Base-by-base conservation (phyloP, 2,797 vertebrate genomes). In the Cyclopterus lumpus region DNA sequence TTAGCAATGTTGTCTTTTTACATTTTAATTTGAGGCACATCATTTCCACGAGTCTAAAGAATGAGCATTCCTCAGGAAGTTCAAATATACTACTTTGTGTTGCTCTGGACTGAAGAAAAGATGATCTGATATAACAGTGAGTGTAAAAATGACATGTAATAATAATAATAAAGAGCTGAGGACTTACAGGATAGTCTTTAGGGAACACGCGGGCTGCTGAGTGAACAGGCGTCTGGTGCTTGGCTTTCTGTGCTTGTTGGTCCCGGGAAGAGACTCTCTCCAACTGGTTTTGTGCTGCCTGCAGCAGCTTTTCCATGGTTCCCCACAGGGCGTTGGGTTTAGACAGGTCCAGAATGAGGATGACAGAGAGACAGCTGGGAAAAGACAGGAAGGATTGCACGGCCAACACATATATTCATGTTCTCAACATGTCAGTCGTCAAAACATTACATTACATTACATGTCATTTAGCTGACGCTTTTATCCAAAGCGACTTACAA, bases 321-420 rank as follows among this genome's bases (percentile, higher is more conserved):
- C 81, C 90, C 98, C 97, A 99, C 61, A 99, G 93, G 44, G 91
- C 84, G 18, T 93, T 94, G 67, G 97, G 97, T 90, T 95, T 97
- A 40, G 97, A 98, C 73, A 99, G 92, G 87, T 99, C 98, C 94
- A 99, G 68, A 54, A 98, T 92, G 49, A 99, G 96, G 79, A 98
- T 95, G 71, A 96, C 64, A 82, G 97, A 96, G 84, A 98, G 94
- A 32, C 94, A 93, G 84, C 98, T 99, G 88, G 77, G 71, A 79
- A 90, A 86, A 85, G 12, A 79, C 62, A 59, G 3, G 6, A 57
- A 54, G 15, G 1, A 40, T 40, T 15, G 38, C 38, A 38, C 6
- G 38, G 3, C 38, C 12, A 38, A 38, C 38, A 38, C 38, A 38
- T 38, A 38, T 12, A 12, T 12, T 40, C 38, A 40, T 15, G 38